Base-by-base conservation (phyloP, 2,113 vertebrate genomes). In the Xyliphius kryptos region DNA sequence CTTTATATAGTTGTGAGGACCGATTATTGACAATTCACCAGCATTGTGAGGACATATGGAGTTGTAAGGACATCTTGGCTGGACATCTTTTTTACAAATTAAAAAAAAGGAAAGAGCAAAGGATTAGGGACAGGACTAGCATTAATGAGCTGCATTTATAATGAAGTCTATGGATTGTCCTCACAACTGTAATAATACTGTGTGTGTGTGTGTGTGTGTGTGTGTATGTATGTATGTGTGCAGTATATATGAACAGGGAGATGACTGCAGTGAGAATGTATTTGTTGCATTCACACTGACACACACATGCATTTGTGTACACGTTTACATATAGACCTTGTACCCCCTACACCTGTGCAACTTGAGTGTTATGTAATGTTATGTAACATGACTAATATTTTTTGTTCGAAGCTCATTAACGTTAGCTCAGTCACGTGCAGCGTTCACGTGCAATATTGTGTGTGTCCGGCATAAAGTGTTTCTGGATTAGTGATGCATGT, bases 221-320 rank as follows among this genome's bases (percentile, higher is more conserved):
- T 53, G 50, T 19, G 51, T 54, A 26, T 36, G 51, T 36, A n/a
- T 40, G 44, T 61, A 46, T 50, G 58, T 61, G n/a, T 37, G 44
- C 46, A 49, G 26, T 37, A 61, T 49, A 20, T 58, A 46, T 58
- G 9, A 14, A 26, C 5, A 16, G 20, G 19, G 41, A 22, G 44
- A 48, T 8, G 5, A 12, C 58, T 37, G 26, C 26, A 49, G 10
- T 61, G 58, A 8, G 58, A 32, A n/a, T 16, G 21, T 32, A 13
- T 7, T 22, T 32, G 15, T n/a, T 59, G 43, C 32, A 12, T 2
- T 1, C 15, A 22, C n/a, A 47, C n/a, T 9, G 20, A 57, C 38
- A 37, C 13, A 10, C 49, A 43, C 40, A 44, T 2, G 2, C 7
- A 14, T 13, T 20, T 49, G 5, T 21, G 11, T 22, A 51, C n/a